Percentiles rank a stretch among this genome's conserved stretches.
Conservation (phyloP, 2,888 invertebrate species). For the Tipula unca region DNA sequence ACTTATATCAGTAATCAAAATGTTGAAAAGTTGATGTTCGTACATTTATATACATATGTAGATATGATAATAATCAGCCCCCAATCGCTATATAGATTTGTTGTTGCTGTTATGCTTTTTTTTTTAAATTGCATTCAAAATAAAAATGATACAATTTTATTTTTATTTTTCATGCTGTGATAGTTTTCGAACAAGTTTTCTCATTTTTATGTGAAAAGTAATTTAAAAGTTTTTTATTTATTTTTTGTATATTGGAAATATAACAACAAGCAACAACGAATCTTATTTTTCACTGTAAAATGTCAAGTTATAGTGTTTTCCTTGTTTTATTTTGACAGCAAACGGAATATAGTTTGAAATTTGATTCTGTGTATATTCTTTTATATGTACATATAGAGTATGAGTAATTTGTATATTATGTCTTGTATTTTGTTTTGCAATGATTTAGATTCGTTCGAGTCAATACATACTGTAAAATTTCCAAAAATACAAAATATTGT, state of each 20-base stretch:
- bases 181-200: neutral
- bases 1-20: neutral
- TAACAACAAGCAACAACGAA: neutral
- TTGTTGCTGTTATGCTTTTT: no score
- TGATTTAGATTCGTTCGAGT: neutral
- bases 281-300: neutral
- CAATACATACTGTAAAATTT: neutral
- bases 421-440: neutral
- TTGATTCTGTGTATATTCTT: neutral
- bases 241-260: neutral
- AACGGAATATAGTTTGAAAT: neutral
- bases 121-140: neutral
- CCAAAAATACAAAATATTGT: neutral
- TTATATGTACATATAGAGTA: neutral
- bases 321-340: neutral
- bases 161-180: neutral
- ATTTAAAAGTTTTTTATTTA: neutral
- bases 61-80: no score
- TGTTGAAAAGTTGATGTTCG: no score
- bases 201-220: neutral
- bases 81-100: no score
- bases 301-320: neutral
- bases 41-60: no score
- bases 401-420: neutral
- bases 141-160: neutral